phyloP scores from a whole-genome alignment of 1,140 invertebrate species.

The Ceratoteleas bidentatus region DNA sequence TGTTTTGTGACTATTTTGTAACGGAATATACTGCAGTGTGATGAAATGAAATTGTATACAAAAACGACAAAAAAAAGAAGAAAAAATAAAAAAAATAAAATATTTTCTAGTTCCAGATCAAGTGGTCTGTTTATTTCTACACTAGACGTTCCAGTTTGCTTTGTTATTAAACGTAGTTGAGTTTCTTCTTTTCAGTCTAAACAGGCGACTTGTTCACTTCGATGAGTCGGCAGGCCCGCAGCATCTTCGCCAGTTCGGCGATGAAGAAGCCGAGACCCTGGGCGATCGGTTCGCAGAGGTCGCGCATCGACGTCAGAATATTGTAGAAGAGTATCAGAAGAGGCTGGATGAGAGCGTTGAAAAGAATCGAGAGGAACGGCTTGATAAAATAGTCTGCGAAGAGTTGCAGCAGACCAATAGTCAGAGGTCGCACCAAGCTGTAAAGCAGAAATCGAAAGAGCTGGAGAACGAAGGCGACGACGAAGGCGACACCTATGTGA shows the following conservation, averaged over 20 bases:
- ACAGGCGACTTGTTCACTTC: slow-evolving; percentile 71
- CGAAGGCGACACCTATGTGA: slow-evolving; percentile 83
- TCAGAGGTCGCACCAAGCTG: slow-evolving; percentile 83
- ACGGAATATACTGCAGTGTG: slow-evolving; percentile 62
- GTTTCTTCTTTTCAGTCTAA: slow-evolving; percentile 23
- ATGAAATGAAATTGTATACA: slow-evolving; percentile 61
- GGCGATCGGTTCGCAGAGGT: slow-evolving; percentile 84
- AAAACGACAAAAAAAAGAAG: slow-evolving; percentile 25
- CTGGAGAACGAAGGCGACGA: slow-evolving; percentile 84
- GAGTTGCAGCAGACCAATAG: slow-evolving; percentile 84
- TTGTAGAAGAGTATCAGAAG: slow-evolving; percentile 84
- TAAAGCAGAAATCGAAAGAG: slow-evolving; percentile 82
- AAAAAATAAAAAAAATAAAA: slow-evolving; percentile 57
- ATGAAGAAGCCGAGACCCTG: slow-evolving; percentile 81
- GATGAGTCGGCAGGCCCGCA: slow-evolving; percentile 80
- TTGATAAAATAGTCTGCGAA: slow-evolving; percentile 86
- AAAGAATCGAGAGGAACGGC: slow-evolving; percentile 84
- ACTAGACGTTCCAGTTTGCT: too few species aligned
- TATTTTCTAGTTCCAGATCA: slow-evolving; percentile 63
- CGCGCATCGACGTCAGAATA: slow-evolving; percentile 83
- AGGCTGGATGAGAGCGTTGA: slow-evolving; percentile 85
- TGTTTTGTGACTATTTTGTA: slow-evolving; percentile 59
- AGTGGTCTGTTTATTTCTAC: neutral
- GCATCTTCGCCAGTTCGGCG: slow-evolving; percentile 78
- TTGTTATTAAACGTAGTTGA: too few species aligned